These are phyloP conservation scores for Eulemur albifrons DNA, from an alignment of 2,797 vertebrate species.

Conservation along the genomic window DNA sequence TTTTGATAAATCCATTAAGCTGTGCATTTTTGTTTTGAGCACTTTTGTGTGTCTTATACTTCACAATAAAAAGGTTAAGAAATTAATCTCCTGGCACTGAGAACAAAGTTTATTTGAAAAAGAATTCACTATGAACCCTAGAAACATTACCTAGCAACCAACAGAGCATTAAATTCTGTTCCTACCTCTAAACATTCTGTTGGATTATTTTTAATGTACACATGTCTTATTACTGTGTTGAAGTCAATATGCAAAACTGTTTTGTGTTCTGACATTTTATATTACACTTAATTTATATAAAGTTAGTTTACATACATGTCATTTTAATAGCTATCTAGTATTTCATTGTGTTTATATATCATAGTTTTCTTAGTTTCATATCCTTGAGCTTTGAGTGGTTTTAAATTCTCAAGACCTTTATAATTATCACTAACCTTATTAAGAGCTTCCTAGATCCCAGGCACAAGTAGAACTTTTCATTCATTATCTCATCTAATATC, in stretches of 20 bases:
- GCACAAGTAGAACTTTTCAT: neutral
- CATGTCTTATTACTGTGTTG: neutral
- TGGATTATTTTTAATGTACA: neutral
- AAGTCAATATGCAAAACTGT: neutral
- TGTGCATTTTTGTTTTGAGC: neutral
- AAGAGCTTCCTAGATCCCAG: neutral
- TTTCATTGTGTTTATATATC: neutral
- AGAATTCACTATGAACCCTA: neutral
- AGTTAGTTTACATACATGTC: neutral
- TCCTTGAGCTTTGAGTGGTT: neutral
- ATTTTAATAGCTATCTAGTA: neutral
- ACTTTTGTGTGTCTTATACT: neutral
- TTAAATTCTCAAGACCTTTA: neutral
- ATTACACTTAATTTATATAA: neutral
- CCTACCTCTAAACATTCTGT: neutral
- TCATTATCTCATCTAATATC: neutral
- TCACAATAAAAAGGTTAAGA: neutral
- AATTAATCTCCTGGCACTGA: neutral
- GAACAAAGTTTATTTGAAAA: neutral
- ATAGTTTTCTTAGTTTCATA: neutral
- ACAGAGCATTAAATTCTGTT: neutral
- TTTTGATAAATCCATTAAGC: conserved; percentile 10
- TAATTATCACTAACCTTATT: neutral
- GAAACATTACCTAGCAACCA: neutral
- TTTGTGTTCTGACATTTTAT: neutral